Evolutionary conservation across 1,140 invertebrate genomes (phyloP), one percentile per base, ranked within the genome.

Genomic region (Diorhabda carinulata): DNA sequence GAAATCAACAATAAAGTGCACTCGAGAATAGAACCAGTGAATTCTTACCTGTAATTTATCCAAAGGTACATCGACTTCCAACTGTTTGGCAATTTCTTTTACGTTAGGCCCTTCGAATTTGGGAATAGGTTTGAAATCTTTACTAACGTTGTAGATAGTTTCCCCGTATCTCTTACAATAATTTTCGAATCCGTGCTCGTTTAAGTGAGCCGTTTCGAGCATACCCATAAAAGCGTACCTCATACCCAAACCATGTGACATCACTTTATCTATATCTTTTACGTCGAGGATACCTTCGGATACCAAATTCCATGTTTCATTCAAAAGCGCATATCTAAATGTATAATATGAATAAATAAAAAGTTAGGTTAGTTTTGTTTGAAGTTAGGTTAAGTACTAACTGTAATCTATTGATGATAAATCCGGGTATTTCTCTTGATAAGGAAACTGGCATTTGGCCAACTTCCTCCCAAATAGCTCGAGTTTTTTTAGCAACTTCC

Each of bases 161-260:
- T 93, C 88, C 0, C 86, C 86, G 77, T 97, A 98, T 52, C 90
- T 81, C 52, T 91, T 85, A 67, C 88, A 88, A 75, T 92, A 93
- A 71, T 89, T 88, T 4, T 83, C 78, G 81, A 92, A 89, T 5
- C 95, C 96, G 83, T 96, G 91, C 43, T 96, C 95, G 84, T 98
- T 98, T 41, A 98, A 85, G 83, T 98, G 96, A 40, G 93, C 92
- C 0, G 95, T 96, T 85, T 98, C 95, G 63, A 98, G 85, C 2
- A 95, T 91, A 41, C 97, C 97, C 25, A 98, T 84, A 80, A 98
- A 98, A 3, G 96, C 96, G 80, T 98, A 99, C 67, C 97, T 86
- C 86, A 93, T 92, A 10, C 96, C 97, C 7, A 99, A 84, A 25
- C 97, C 97, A 82, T 97, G 92, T 9, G 90, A 93, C 88, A 98